These are phyloP conservation scores for Plagodis pulveraria DNA, from an alignment of 2,888 invertebrate genomes.

Conservation along the genomic window DNA sequence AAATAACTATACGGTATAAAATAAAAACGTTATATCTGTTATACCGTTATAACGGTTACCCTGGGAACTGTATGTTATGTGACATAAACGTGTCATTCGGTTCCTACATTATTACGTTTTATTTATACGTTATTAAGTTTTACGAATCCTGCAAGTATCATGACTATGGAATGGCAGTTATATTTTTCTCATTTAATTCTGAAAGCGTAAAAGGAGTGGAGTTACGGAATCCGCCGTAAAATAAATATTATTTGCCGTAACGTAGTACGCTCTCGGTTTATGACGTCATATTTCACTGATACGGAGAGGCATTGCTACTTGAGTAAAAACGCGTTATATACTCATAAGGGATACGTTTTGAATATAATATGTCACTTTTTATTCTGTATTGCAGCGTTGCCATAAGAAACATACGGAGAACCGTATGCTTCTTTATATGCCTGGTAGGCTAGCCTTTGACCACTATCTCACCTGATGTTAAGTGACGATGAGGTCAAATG, in stretches of 20 bases:
- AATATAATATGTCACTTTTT: background rate
- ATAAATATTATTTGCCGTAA: conserved; percentile 24
- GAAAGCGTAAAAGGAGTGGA: conserved; percentile 32
- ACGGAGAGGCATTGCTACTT: conserved; percentile 10
- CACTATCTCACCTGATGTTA: no score
- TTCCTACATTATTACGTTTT: no score
- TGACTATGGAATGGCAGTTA: conserved; percentile 32
- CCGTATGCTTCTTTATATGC: no score
- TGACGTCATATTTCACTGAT: conserved; percentile 26
- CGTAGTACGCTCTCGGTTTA: conserved; percentile 25
- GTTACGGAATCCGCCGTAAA: conserved; percentile 23
- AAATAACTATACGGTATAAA: no score
- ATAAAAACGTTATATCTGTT: no score
- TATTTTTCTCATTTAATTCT: conserved; percentile 49
- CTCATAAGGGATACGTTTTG: background rate
- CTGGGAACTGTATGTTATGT: no score
- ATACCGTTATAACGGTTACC: no score
- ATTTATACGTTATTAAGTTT: no score
- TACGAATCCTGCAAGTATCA: conserved; percentile 41
- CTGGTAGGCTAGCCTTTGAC: background rate
- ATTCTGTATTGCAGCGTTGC: background rate
- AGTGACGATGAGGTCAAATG: no score
- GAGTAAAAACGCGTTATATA: conserved; percentile 7
- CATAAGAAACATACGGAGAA: no score
- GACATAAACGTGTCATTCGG: no score